Conservation (phyloP, 2,797 vertebrate genomes). For the Sylvilagus floridanus region DNA sequence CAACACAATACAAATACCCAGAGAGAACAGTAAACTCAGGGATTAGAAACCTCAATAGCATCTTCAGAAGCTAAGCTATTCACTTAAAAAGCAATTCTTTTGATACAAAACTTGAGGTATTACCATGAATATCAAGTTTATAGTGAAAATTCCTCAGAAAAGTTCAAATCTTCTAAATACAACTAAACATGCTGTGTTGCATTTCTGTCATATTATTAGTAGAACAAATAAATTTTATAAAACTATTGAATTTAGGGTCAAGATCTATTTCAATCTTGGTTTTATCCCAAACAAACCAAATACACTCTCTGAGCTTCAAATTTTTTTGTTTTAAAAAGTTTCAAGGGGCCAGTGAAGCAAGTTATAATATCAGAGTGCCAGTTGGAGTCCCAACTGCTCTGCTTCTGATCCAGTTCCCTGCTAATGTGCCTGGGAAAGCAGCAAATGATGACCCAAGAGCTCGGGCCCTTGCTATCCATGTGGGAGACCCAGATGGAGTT, state of each 20-base stretch:
- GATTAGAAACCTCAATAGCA: neutral
- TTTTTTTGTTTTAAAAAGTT: conserved; percentile 8
- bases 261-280: neutral
- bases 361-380: too few relatives aligned
- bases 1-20: neutral
- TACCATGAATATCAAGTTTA: conserved; percentile 7
- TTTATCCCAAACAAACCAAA: neutral
- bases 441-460: too few relatives aligned
- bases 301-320: conserved; percentile 30
- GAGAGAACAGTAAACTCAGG: neutral
- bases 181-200: neutral
- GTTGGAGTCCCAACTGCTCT: too few relatives aligned
- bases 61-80: conserved; percentile 41
- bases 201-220: neutral
- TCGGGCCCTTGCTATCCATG: too few relatives aligned
- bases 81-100: conserved; percentile 29
- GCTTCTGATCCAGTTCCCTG: too few relatives aligned
- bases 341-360: neutral
- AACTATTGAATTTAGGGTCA: neutral
- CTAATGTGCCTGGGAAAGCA: too few relatives aligned
- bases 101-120: conserved; percentile 31
- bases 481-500: too few relatives aligned
- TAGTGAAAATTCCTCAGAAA: conserved; percentile 31
- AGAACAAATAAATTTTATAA: neutral
- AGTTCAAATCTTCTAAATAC: conserved; percentile 22